Evolutionary conservation across 2,113 vertebrate species (phyloP), one percentile per base, ranked within the genome.

Genomic region (Turdus rufiventris): DNA sequence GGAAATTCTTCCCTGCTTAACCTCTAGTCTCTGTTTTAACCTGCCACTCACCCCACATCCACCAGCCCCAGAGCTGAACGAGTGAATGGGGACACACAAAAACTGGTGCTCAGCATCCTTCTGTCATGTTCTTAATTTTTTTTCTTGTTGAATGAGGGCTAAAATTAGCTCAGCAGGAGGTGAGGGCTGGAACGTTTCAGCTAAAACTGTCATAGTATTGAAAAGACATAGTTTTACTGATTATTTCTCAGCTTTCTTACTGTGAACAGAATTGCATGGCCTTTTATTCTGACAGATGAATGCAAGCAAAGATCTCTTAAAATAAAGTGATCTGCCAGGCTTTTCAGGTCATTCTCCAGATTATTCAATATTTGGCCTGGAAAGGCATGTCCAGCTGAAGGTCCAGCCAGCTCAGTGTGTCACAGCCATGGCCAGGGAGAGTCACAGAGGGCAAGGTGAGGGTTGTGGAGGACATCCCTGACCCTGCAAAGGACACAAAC

Each of bases 121-220:
- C 78, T 75, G 70, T 73, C 4, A 0, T 4, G 7, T 43, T 83
- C 7, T 34, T 29, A 33, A 36, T 36, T 10, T 48, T n/a, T 38
- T 17, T 20, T 19, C 36, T 80, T 29, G 21, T 31, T 73, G 68
- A 89, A 89, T 54, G 48, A 71, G 38, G 29, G 20, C 65, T 93
- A 87, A 94, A 91, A 89, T 91, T 74, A 95, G 23, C 70, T 66
- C 80, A 81, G 84, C 68, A 60, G 89, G 87, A 95, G 80, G 60
- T 74, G 65, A 88, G 45, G 67, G 48, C 85, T 92, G 86, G 74
- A 94, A 86, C 36, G 18, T 83, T 93, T 88, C 54, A 76, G 47
- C 83, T 80, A 33, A 86, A 88, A 82, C 86, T 92, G 86, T 67
- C 8, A 1, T 19, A 13, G 53, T 21, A 72, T 20, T 65, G 63